Evolutionary conservation across 92 coral and sea anemone genomes (phyloP), one percentile per base, ranked within the genome.

Genomic region (Parazoanthus atlanticus): DNA sequence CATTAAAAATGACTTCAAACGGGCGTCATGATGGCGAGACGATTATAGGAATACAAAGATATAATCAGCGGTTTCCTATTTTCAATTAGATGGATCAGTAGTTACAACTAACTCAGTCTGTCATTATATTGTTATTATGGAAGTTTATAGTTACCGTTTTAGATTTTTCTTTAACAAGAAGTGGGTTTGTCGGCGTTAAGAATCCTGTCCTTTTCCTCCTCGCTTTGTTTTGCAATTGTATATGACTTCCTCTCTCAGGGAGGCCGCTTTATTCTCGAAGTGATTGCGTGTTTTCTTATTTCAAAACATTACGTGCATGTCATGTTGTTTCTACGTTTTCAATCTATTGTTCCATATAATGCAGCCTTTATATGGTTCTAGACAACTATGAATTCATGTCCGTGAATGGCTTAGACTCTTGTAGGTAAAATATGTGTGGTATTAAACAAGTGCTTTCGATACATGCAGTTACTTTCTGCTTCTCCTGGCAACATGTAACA

Each of bases 221-320:
- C 82, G 82, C 65, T 25, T 43, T 78, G 31, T 78, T 78, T 43
- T 17, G 76, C n/a, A 61, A 23, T 61, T 61, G 69, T 61, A 61
- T 61, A 8, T 61, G 69, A 21, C 28, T 61, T 61, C 1, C 28
- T 61, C 26, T 61, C 49, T 36, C 0, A 25, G 21, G 33, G 21
- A 71, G 38, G 17, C 76, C 17, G 76, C 34, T 31, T 31, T 71
- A 23, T 26, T 71, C 76, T 29, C 69, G 69, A 23, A 21, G 69
- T 61, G n/a, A 52, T 21, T 61, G 69, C n/a, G 28, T 19, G 69
- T 61, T 21, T 23, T 52, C 2, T 23, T 61, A 25, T 61, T 21
- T 61, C 28, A 61, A 23, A 19, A 61, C n/a, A 61, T 25, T 3
- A 15, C 69, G 26, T 61, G 38, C 38, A 36, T 36, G 69, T 19